Evolutionary conservation across 2,888 invertebrate genomes (phyloP).

Genomic region (Theodoxus fluviatilis): DNA sequence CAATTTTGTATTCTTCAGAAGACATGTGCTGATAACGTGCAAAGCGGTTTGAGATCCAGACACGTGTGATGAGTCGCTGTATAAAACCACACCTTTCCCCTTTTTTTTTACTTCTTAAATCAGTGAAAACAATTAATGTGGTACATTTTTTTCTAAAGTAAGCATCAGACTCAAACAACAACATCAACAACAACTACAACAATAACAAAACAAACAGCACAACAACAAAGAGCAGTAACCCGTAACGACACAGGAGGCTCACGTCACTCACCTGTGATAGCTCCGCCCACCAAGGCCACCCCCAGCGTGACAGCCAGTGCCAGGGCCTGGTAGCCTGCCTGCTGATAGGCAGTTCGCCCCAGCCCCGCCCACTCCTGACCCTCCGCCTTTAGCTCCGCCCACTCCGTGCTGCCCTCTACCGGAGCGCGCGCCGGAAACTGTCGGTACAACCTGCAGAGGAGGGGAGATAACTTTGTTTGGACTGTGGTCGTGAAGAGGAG

Average conservation of each 20-base stretch:
- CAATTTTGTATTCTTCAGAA: too few relatives aligned
- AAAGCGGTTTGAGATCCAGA: too few relatives aligned
- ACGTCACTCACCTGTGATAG: slow-evolving; percentile 48
- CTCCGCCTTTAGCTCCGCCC: slow-evolving; percentile 29
- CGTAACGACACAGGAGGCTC: background rate
- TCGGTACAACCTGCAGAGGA: slow-evolving; percentile 63
- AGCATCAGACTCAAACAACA: background rate
- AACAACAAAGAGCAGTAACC: background rate
- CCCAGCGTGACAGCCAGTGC: slow-evolving; percentile 48
- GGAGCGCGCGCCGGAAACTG: slow-evolving; percentile 73
- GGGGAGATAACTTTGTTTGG: background rate
- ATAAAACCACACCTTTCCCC: too few relatives aligned
- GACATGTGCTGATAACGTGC: too few relatives aligned
- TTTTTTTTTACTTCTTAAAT: too few relatives aligned
- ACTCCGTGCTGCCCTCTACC: slow-evolving; percentile 55
- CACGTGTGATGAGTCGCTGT: too few relatives aligned
- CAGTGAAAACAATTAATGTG: background rate
- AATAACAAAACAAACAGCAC: background rate
- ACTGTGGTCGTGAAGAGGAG: too few relatives aligned
- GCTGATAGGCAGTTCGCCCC: slow-evolving; percentile 41
- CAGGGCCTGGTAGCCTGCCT: slow-evolving; percentile 52
- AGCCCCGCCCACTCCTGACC: slow-evolving; percentile 34
- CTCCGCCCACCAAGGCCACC: slow-evolving; percentile 52
- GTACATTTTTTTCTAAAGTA: background rate
- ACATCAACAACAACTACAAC: too few relatives aligned